Evolutionary conservation across 2,888 invertebrate genomes (phyloP), one percentile per base, ranked within the genome.

Genomic region (Tetropium fuscum): DNA sequence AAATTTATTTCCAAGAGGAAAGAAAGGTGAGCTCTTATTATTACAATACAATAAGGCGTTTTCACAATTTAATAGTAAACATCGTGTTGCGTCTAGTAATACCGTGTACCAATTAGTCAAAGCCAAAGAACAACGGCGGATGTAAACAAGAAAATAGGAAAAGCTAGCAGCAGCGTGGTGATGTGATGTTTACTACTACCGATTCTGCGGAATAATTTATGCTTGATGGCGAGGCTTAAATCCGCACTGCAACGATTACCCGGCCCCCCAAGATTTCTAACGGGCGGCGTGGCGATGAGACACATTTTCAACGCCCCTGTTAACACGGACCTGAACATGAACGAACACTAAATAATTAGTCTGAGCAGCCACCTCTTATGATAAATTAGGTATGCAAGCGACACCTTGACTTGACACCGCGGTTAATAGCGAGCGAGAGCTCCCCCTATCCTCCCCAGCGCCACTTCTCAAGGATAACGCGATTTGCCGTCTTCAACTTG

Each of bases 401-500:
- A 75, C 76, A 76, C 74, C 74, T 75, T 76, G 74, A 74, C 73
- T 75, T 76, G 75, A 75, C 76, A 73, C 70, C 65, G 71, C 69
- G 74, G 76, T 76, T 76, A 74, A 76, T 75, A 72, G 72, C 63
- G 61, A 44, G 55, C 62, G 60, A 40, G 54, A 56, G 53, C 48
- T 63, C 63, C 62, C 67, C 30, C 53, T 51, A 53, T 60, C 57
- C 49, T 58, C 56, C 59, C 60, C 63, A 38, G 20, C 55, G 44
- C 34, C 11, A 38, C 62, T 44, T 49, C 53, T 73, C 72, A 74
- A 74, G 73, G 74, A 71, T 73, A 72, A 71, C 68, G 58, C 63
- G 59, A 18, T 41, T 19, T 40, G 53, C 58, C 54, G 66, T 59
- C 68, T 66, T 64, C 58, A 27, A 67, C 66, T 68, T 68, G 68